Evolutionary conservation across 2,888 invertebrate species (phyloP).

Genomic region (Pandemis heparana): DNA sequence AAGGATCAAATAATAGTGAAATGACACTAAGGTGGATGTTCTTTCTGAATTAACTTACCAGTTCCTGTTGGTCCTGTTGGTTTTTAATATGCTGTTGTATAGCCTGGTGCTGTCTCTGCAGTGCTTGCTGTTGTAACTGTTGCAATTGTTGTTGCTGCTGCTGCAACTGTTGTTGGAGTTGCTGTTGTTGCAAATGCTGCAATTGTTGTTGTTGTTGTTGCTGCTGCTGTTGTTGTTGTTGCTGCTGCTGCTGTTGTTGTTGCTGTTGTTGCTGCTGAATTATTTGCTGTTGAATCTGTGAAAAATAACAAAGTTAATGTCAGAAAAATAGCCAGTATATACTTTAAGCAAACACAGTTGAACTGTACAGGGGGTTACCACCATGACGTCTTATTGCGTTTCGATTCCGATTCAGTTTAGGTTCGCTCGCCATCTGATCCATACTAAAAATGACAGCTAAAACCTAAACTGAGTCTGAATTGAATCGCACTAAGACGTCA

Average conservation of each 20-base stretch:
- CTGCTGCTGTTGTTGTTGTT: constrained; percentile 68
- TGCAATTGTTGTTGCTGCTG: constrained; percentile 71
- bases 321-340: background rate
- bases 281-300: constrained; percentile 78
- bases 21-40: too few relatives aligned
- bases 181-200: constrained; percentile 61
- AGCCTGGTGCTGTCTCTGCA: constrained; percentile 82
- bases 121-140: constrained; percentile 67
- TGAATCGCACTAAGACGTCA: too few relatives aligned
- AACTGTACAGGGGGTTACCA: too few relatives aligned
- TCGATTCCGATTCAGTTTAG: too few relatives aligned
- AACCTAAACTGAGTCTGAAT: too few relatives aligned
- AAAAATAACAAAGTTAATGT: background rate
- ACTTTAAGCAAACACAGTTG: too few relatives aligned
- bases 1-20: too few relatives aligned
- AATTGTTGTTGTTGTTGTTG: constrained; percentile 50
- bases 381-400: too few relatives aligned
- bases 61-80: constrained; percentile 83
- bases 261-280: constrained; percentile 63
- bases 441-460: too few relatives aligned
- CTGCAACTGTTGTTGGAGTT: constrained; percentile 62
- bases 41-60: constrained; percentile 58
- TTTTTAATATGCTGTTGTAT: constrained; percentile 87
- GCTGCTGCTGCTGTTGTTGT: constrained; percentile 65
- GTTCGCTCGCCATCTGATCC: too few relatives aligned